Evolutionary conservation across 2,113 vertebrate species (phyloP).

Genomic region (Sinocyclocheilus grahami): DNA sequence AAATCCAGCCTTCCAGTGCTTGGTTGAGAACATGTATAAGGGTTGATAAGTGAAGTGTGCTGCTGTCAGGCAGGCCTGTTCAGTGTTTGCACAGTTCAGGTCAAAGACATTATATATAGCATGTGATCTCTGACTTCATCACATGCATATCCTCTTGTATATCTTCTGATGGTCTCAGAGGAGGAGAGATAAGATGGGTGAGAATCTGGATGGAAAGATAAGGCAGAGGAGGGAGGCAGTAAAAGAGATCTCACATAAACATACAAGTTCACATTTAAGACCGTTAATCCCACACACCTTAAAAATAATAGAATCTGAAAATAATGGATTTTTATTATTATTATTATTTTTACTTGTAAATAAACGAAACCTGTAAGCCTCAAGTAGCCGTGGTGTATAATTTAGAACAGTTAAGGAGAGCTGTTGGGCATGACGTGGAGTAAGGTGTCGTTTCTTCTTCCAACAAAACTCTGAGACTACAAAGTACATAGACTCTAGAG

Average conservation of each 20-base stretch:
- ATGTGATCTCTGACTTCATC: constrained; percentile 53
- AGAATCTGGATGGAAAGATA: constrained; percentile 63
- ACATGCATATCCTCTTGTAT: constrained; percentile 35
- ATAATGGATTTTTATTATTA: neutral
- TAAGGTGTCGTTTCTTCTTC: neutral
- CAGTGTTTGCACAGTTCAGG: constrained; percentile 25
- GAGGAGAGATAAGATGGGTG: constrained; percentile 41
- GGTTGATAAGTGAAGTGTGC: neutral
- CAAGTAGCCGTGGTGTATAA: no score
- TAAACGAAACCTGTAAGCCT: neutral
- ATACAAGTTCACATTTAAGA: neutral
- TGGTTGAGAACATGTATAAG: neutral
- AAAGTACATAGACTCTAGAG: neutral
- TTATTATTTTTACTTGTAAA: neutral
- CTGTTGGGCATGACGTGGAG: no score
- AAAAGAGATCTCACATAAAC: neutral
- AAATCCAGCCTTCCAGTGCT: neutral
- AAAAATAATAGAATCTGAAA: neutral
- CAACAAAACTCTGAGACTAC: neutral
- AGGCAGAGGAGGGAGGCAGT: constrained; percentile 27
- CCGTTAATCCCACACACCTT: neutral
- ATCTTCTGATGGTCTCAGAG: constrained; percentile 42
- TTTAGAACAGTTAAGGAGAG: no score
- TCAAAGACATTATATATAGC: constrained; percentile 51
- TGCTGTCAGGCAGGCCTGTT: constrained; percentile 44